Evolutionary conservation across 2,888 invertebrate genomes (phyloP).

Genomic region (Drosophila neonasuta): DNA sequence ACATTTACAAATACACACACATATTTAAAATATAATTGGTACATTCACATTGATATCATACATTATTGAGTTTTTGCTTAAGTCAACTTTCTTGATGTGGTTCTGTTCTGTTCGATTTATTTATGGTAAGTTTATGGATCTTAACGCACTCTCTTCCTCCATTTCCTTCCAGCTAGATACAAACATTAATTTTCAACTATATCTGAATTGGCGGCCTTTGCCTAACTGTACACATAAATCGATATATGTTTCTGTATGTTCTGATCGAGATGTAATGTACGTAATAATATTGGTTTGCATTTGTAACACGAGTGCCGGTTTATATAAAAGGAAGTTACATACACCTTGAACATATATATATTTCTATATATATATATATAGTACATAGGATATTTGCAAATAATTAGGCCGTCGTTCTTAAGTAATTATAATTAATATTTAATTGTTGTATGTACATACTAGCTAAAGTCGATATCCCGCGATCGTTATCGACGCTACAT

Average conservation of each 20-base stretch:
- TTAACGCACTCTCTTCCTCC: constrained; percentile 6
- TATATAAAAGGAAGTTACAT: constrained; percentile 11
- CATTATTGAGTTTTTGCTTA: constrained; percentile 62
- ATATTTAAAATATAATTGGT: constrained; percentile 55
- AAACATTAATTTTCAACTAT: constrained; percentile 48
- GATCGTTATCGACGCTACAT: not conserved
- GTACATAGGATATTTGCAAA: constrained; percentile 29
- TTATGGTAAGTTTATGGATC: constrained; percentile 27
- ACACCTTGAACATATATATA: constrained; percentile 16
- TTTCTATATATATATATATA: not conserved
- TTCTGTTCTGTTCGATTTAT: constrained; percentile 20
- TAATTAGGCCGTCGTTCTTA: constrained; percentile 41
- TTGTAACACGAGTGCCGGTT: constrained; percentile 66
- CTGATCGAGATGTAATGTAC: constrained; percentile 30
- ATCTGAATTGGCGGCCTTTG: constrained; percentile 26
- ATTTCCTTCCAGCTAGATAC: constrained; percentile 31
- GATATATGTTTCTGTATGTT: constrained; percentile 14
- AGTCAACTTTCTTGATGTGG: constrained; percentile 30
- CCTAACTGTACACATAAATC: constrained; percentile 57
- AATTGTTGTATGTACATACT: constrained; percentile 53
- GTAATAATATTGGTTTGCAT: constrained; percentile 47
- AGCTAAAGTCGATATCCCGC: constrained; percentile 36
- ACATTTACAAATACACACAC: constrained; percentile 56
- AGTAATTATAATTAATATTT: constrained; percentile 44
- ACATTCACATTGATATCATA: constrained; percentile 60